Evolutionary conservation across 2,797 vertebrate genomes (phyloP).

Genomic region (Harpagifer antarcticus): DNA sequence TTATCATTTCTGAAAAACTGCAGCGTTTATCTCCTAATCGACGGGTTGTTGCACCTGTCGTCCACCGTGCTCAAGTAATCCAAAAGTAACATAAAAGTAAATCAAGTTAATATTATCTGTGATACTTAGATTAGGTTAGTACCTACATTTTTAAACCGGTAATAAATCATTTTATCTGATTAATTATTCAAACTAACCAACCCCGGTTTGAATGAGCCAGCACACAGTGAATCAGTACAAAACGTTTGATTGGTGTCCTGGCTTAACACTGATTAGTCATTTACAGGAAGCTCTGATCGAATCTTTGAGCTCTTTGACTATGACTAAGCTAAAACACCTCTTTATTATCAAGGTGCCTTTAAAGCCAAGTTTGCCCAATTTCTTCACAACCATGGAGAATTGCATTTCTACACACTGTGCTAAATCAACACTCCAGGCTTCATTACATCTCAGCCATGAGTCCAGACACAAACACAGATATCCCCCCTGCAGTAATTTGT

Average conservation of each 20-base stretch:
- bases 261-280: constrained; percentile 14
- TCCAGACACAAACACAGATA: constrained; percentile 30
- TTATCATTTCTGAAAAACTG: too few species aligned
- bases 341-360: neutral
- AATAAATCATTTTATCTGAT: too few species aligned
- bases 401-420: constrained; percentile 8
- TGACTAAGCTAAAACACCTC: neutral
- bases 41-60: too few species aligned
- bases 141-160: too few species aligned
- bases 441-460: constrained; percentile 29
- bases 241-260: neutral
- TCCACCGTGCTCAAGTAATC: too few species aligned
- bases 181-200: too few species aligned
- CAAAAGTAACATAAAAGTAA: too few species aligned
- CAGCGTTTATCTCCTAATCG: too few species aligned
- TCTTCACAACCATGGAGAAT: constrained; percentile 4
- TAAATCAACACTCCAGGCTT: constrained; percentile 42
- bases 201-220: neutral
- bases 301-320: neutral
- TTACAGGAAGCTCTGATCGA: neutral
- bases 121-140: too few species aligned
- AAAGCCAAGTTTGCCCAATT: constrained; percentile 5
- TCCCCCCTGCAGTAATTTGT: constrained; percentile 15
- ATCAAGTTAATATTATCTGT: too few species aligned
- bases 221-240: neutral